Evolutionary conservation across 1,140 invertebrate species (phyloP), one percentile per base, ranked within the genome.

Genomic region (Ericerus pela): DNA sequence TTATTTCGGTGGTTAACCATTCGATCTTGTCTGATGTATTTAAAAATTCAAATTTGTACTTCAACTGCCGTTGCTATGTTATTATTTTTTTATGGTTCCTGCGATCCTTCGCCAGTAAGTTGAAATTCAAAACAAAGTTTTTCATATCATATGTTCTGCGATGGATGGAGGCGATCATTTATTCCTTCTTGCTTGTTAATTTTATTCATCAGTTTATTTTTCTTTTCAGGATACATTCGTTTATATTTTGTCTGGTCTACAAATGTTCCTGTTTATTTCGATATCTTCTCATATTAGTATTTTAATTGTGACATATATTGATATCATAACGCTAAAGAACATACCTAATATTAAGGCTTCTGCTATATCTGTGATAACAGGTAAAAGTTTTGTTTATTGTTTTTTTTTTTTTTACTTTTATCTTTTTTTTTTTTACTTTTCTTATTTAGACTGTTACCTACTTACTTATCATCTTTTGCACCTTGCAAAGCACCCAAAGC

Each of bases 41-140:
- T 81, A 36, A 81, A 81, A 69, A 71, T 82, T 57, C 79, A 82
- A 60, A 80, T 77, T 62, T 79, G 78, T 60, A 66, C 70, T 31
- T 76, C 78, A 28, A 69, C 78, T 26, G 68, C 74, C 4, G 73
- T 74, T 22, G 71, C 77, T 18, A 80, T 81, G 77, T 68, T 71
- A 1, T 72, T 79, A 37, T 81, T 80, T 63, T 70, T 79, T 57
- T 77, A 78, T 58, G 76, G 41, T 24, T 47, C 41, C 41, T 10
- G 20, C 8, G 41, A 47, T 24, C 41, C 41, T 2, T 47, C 41
- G 20, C 2, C 41, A 10, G 41, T 47, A 47, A 47, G 41, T 47
- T 8, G 37, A 16, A 41, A 8, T 41, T 4, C 6, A 41, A 41
- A 6, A 16, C 5, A n/a, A n/a, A n/a, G n/a, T n/a, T n/a, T n/a